Conservation (phyloP, 1,140 invertebrate genomes). For the Anadara kagoshimensis region DNA sequence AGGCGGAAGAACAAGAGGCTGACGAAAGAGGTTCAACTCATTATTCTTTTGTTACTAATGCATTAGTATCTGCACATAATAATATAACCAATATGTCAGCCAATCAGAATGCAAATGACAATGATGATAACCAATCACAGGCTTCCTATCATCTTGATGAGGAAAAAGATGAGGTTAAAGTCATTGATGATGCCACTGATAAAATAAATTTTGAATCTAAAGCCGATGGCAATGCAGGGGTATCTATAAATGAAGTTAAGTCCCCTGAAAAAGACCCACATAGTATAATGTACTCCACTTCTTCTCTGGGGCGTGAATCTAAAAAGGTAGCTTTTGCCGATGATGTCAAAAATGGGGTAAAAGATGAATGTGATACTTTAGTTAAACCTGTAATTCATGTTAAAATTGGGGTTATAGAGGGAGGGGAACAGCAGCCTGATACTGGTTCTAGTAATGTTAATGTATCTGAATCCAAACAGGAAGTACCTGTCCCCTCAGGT, state of each 20-base stretch:
- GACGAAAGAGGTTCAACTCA: conserved; percentile 54
- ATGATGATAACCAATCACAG: conserved; percentile 50
- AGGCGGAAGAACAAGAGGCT: conserved; percentile 7
- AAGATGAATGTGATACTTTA: no score
- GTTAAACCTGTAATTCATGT: no score
- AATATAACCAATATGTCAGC: conserved; percentile 54
- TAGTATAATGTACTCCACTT: conserved; percentile 8
- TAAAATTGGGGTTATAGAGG: no score
- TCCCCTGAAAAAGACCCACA: no score
- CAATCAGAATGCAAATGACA: conserved; percentile 73
- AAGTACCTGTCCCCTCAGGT: no score
- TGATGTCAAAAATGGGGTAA: conserved; percentile 20
- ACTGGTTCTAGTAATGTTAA: no score
- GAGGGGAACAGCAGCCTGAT: no score
- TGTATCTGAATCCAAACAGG: no score
- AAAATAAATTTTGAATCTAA: no score
- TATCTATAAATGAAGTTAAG: no score
- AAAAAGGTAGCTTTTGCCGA: conserved; percentile 40
- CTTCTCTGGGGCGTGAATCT: conserved; percentile 21
- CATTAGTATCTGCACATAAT: conserved; percentile 36
- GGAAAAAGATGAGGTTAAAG: conserved; percentile 10
- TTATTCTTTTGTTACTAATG: conserved; percentile 41
- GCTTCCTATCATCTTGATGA: conserved; percentile 8
- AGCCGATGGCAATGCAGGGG: no score
- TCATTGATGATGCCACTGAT: not conserved